phyloP scores from a whole-genome alignment of 2,797 vertebrate genomes.

The Parambassis ranga region DNA sequence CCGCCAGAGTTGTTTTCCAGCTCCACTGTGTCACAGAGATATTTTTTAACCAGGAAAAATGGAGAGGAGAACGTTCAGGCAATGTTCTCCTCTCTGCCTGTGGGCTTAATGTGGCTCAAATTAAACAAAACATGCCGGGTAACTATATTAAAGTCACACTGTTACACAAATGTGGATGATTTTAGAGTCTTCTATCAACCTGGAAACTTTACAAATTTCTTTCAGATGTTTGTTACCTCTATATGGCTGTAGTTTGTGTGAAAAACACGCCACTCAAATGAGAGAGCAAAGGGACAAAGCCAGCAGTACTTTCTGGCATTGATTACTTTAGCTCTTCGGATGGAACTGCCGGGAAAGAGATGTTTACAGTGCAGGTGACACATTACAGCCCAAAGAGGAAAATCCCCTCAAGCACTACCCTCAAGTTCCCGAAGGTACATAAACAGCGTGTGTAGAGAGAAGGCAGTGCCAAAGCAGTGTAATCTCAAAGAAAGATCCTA shows the following conservation, averaged over 20 bases:
- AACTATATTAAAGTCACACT: neutral
- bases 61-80: neutral
- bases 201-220: neutral
- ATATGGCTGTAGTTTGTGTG: neutral
- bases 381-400: conserved; percentile 25
- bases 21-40: conserved; percentile 34
- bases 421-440: conserved; percentile 27
- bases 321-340: conserved; percentile 14
- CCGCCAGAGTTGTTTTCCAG: conserved; percentile 55
- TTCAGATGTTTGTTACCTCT: neutral
- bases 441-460: neutral
- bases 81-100: conserved; percentile 20
- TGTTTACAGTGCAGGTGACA: conserved; percentile 42
- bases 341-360: conserved; percentile 22
- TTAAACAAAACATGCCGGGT: conserved; percentile 18
- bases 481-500: neutral
- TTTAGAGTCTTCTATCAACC: neutral
- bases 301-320: conserved; percentile 19
- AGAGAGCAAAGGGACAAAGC: neutral
- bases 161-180: neutral
- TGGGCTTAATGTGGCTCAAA: conserved; percentile 18
- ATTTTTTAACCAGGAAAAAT: conserved; percentile 29
- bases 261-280: conserved; percentile 4
- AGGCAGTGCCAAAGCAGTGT: neutral
- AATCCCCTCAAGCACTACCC: conserved; percentile 10